These are phyloP conservation scores for Limenitis camilla DNA, from an alignment of 2,888 invertebrate species.

Conservation along the genomic window DNA sequence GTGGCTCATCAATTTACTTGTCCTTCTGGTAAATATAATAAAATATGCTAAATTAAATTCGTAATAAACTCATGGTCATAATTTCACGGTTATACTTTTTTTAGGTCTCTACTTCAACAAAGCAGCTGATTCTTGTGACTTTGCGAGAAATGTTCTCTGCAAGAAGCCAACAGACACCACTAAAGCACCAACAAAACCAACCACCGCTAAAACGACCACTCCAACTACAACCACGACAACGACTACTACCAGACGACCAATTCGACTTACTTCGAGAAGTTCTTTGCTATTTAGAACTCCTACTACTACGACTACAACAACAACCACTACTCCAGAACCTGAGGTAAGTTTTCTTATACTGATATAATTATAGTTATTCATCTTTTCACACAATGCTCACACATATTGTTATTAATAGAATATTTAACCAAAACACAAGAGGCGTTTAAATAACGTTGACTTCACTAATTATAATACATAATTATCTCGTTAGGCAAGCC, in stretches of 20 bases:
- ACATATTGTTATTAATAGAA: no score
- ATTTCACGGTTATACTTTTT: slow-evolving; percentile 15
- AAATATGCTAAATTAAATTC: background rate
- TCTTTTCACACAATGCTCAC: no score
- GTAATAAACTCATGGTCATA: background rate
- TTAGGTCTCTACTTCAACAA: slow-evolving; percentile 93
- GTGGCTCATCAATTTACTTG: slow-evolving; percentile 95
- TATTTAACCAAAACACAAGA: no score
- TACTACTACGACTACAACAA: slow-evolving; percentile 56
- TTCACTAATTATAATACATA: no score
- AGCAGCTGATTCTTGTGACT: slow-evolving; percentile 93
- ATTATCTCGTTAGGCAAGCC: background rate
- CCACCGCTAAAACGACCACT: slow-evolving; percentile 58
- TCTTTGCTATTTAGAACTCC: slow-evolving; percentile 57
- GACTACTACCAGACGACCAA: slow-evolving; percentile 55
- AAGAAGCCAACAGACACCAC: slow-evolving; percentile 76
- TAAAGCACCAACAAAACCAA: slow-evolving; percentile 60
- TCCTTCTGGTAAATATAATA: slow-evolving; percentile 79
- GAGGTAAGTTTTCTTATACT: slow-evolving; percentile 35
- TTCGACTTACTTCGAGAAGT: slow-evolving; percentile 60
- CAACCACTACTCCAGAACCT: slow-evolving; percentile 51
- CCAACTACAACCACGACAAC: slow-evolving; percentile 54
- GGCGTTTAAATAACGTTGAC: no score
- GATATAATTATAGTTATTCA: no score
- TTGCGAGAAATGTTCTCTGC: slow-evolving; percentile 89